A percentile compares a stretch with the other conserved stretches of the same genome.
Conservation (phyloP, 2,797 vertebrate species). For the Muraenolepis orangiensis region DNA sequence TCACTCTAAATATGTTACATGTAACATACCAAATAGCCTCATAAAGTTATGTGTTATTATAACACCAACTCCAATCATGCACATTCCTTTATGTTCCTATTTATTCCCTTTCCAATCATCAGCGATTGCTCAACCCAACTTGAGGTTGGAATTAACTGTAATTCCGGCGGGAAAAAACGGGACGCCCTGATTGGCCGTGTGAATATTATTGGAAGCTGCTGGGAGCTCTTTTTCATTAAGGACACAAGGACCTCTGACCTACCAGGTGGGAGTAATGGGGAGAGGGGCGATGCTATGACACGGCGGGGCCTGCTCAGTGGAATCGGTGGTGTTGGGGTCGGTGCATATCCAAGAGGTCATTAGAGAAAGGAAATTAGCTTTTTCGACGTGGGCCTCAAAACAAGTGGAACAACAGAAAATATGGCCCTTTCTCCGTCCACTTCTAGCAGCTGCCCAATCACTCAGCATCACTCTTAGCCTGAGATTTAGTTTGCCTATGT, state of each 20-base stretch:
- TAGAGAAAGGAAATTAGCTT: conserved; percentile 47
- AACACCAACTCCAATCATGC: conserved; percentile 26
- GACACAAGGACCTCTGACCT: conserved; percentile 50
- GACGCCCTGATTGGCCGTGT: conserved; percentile 15
- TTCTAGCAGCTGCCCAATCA: not conserved
- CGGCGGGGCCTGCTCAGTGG: conserved; percentile 26
- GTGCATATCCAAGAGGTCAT: conserved; percentile 34
- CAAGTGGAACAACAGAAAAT: not conserved
- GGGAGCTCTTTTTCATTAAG: conserved; percentile 48
- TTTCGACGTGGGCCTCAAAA: conserved; percentile 5
- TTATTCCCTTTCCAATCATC: conserved; percentile 15
- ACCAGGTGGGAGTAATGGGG: conserved; percentile 24
- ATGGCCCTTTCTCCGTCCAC: conserved; percentile 21
- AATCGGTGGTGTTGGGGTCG: conserved; percentile 28
- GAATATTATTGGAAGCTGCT: conserved; percentile 38
- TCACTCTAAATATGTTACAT: conserved; percentile 15
- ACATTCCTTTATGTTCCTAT: conserved; percentile 44
- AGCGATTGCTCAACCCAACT: conserved; percentile 34
- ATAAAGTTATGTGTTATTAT: conserved; percentile 34
- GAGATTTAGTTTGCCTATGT: too few species aligned
- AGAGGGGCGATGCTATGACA: conserved; percentile 16
- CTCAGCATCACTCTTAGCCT: not conserved
- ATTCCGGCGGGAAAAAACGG: conserved; percentile 17
- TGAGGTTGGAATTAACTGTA: conserved; percentile 42
- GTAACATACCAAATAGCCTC: conserved; percentile 14